Conservation (phyloP, 2,888 invertebrate species). For the Dryocosmus kuriphilus region DNA sequence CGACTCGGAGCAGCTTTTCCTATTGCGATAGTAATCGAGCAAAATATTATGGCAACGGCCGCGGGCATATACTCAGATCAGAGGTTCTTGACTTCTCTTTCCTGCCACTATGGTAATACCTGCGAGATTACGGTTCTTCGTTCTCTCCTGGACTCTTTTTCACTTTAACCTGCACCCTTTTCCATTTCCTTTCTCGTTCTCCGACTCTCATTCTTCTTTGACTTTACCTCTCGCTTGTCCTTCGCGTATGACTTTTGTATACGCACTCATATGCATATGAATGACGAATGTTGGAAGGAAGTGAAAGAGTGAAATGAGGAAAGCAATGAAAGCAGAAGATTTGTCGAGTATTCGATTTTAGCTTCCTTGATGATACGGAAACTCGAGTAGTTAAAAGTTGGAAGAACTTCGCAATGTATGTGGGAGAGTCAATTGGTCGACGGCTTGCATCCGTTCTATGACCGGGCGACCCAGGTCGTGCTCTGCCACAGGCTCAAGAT, state of each 20-base stretch:
- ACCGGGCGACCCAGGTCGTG: slow-evolving; percentile 70
- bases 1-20: slow-evolving; percentile 64
- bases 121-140: slow-evolving; percentile 62
- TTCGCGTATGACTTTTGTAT: neutral
- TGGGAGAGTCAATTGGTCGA: slow-evolving; percentile 67
- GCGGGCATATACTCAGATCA: slow-evolving; percentile 61
- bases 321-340: neutral
- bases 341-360: neutral
- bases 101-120: slow-evolving; percentile 64
- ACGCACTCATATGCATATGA: slow-evolving; percentile 8
- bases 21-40: slow-evolving; percentile 73
- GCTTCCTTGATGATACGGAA: slow-evolving; percentile 10
- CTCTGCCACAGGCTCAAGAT: slow-evolving; percentile 59
- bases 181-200: slow-evolving; percentile 49
- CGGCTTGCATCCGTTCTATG: slow-evolving; percentile 67
- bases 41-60: slow-evolving; percentile 75
- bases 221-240: neutral
- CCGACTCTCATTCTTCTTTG: neutral
- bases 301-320: neutral
- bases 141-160: slow-evolving; percentile 54
- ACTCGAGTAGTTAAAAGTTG: slow-evolving; percentile 66
- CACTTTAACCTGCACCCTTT: slow-evolving; percentile 51
- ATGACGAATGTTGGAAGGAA: neutral
- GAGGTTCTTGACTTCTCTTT: slow-evolving; percentile 69
- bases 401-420: slow-evolving; percentile 72